These are phyloP conservation scores for Cirrhinus mrigala DNA, from an alignment of 2,797 vertebrate genomes.

Conservation along the genomic window DNA sequence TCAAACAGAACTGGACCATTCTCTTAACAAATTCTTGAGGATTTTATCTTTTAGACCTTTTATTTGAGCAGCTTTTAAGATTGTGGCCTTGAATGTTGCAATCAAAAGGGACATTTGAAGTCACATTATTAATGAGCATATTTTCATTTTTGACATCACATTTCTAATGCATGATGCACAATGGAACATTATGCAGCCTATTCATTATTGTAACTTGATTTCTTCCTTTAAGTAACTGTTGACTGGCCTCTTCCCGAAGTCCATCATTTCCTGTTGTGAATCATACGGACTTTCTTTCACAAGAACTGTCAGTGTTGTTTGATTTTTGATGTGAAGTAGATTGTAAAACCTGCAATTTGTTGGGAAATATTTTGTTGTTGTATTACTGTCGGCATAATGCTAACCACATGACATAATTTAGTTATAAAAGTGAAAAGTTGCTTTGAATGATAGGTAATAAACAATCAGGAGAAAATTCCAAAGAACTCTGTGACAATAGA, in stretches of 20 bases:
- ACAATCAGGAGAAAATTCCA: not conserved
- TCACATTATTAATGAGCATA: not conserved
- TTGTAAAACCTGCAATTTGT: not conserved
- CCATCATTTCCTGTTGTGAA: constrained; percentile 2
- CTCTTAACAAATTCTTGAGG: not conserved
- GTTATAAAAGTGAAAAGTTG: not conserved
- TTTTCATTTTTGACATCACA: not conserved
- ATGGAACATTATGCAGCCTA: not conserved
- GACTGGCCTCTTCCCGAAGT: not conserved
- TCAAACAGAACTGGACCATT: not conserved
- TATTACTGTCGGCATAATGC: not conserved
- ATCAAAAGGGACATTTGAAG: not conserved
- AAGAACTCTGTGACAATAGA: too few species aligned
- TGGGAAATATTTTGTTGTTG: not conserved
- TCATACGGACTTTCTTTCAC: not conserved
- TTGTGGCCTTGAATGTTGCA: not conserved
- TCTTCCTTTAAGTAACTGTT: not conserved
- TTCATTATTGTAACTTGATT: not conserved
- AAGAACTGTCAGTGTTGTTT: not conserved
- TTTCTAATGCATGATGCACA: not conserved
- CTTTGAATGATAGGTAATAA: not conserved
- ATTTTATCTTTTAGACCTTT: not conserved
- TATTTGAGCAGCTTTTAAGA: not conserved
- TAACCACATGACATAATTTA: not conserved
- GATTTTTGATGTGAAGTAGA: not conserved